A percentile compares a stretch with the other conserved stretches of the same genome.
Conservation (phyloP, 2,113 vertebrate genomes). For the Parus major region DNA sequence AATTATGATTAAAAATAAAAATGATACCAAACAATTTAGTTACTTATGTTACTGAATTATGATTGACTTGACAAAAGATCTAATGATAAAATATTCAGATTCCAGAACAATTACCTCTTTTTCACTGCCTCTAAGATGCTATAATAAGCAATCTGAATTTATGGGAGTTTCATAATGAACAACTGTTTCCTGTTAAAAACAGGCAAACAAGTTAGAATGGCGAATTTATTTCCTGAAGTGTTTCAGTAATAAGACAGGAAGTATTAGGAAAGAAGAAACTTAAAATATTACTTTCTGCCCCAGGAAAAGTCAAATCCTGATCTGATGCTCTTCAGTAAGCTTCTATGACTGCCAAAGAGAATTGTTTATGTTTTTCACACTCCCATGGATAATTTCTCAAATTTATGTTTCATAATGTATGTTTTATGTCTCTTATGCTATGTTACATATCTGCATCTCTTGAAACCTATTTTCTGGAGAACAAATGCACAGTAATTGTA, state of each 20-base stretch:
- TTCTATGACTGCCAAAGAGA: not conserved
- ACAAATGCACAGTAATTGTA: not conserved
- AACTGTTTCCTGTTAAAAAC: not conserved
- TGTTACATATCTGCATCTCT: not conserved
- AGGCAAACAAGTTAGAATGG: not conserved
- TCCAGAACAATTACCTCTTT: not conserved
- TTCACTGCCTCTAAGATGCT: not conserved
- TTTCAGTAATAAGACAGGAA: not conserved
- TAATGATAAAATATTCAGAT: not conserved
- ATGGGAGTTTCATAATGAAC: not conserved
- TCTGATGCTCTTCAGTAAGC: not conserved
- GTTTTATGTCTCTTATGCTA: not conserved
- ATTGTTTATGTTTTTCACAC: not conserved
- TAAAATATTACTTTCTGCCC: not conserved
- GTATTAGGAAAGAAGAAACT: not conserved
- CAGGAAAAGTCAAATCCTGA: not conserved
- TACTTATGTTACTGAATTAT: not conserved
- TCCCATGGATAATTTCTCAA: not conserved
- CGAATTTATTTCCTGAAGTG: not conserved
- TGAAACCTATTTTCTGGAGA: not conserved
- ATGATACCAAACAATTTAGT: not conserved
- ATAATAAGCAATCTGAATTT: not conserved
- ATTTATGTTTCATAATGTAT: not conserved
- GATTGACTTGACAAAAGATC: not conserved
- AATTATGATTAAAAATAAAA: not conserved